phyloP scores from a whole-genome alignment of 92 coral and sea anemone genomes.

The Zoanthus gigantus region DNA sequence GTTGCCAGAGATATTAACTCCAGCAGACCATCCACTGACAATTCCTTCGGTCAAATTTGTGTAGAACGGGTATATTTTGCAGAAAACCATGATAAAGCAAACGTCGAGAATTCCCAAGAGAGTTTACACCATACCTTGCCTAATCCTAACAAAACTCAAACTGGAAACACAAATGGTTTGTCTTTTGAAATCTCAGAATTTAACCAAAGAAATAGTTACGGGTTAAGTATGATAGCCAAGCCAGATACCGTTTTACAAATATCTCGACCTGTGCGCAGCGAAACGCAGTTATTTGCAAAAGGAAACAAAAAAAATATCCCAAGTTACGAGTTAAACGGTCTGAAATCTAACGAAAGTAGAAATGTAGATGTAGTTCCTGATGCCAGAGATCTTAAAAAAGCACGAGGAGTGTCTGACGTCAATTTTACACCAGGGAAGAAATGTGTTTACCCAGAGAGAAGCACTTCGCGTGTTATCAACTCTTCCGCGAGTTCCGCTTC shows the following conservation, averaged over 20 bases:
- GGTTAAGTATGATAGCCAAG: background rate
- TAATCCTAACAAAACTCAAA: background rate
- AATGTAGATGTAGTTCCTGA: background rate
- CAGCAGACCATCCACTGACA: background rate
- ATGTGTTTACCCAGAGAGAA: background rate
- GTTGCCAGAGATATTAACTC: background rate
- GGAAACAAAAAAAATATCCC: background rate
- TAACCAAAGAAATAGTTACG: background rate
- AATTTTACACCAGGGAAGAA: background rate
- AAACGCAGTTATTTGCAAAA: background rate
- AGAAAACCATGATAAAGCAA: background rate
- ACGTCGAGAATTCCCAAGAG: background rate
- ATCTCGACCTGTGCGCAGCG: background rate
- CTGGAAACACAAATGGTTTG: background rate
- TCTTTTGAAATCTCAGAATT: background rate
- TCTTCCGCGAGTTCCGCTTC: too few species aligned
- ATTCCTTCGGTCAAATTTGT: constrained; percentile 27
- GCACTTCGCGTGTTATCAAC: background rate
- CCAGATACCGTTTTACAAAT: background rate
- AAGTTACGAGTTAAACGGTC: background rate
- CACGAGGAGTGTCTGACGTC: background rate
- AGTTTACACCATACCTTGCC: background rate
- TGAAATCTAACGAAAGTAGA: background rate
- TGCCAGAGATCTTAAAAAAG: background rate
- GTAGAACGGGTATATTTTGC: constrained; percentile 42